Base-by-base conservation (phyloP, 1,140 invertebrate genomes). In the Drosophila jambulina region DNA sequence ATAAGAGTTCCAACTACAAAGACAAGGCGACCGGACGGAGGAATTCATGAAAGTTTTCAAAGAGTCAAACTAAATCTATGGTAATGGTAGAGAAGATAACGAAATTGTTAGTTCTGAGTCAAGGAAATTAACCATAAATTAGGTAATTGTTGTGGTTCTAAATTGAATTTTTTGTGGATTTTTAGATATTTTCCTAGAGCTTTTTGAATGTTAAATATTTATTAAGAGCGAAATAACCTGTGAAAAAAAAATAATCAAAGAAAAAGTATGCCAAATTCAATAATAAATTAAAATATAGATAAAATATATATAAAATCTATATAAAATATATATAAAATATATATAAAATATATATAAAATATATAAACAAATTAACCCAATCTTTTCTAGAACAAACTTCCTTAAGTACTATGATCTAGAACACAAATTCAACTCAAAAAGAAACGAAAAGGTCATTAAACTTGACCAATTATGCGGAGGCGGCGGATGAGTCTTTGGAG, bases 1-100 rank as follows among this genome's bases (percentile, higher is more conserved):
- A 71, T 49, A 72, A 72, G 48, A 34, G 42, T 70, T 53, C 79
- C 71, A 80, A 27, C 74, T 49, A 71, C 76, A 72, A 60, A 57
- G 71, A 68, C 29, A 58, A 46, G 23, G 53, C 67, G 25, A 15
- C 46, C 23, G n/a, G 29, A 36, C 3, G 19, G 10, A 12, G 21
- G 36, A 34, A 69, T 54, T 68, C 27, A 34, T 34, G 56, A 53
- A 40, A 36, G 15, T 61, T 29, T 15, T 10, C 3, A 69, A 21
- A 62, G 27, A 43, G 29, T 34, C 2, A 19, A 40, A 32, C 7
- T n/a, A n/a, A n/a, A n/a, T n/a, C n/a, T n/a, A 32, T 32, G 27
- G 25, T 57, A 59, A 34, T 65, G 29, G 17, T 29, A 4, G 13
- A 32, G 6, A 32, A 43, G 62, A 64, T 42, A 48, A 62, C 19